Base-by-base conservation (phyloP, 2,888 invertebrate species). In the Drosophila buzzatii region DNA sequence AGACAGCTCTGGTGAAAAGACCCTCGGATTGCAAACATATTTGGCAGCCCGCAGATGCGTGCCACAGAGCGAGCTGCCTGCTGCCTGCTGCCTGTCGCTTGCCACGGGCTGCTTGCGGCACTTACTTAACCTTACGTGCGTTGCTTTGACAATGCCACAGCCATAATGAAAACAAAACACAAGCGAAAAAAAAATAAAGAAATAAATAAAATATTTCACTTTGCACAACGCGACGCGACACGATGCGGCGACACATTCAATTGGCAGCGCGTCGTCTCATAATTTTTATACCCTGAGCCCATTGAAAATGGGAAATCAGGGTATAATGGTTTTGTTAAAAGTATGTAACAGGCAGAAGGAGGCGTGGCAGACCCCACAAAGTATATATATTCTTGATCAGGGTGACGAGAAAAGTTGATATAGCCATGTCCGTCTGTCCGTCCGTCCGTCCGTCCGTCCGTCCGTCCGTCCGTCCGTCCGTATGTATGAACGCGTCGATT, bases 51-150 rank as follows among this genome's bases (percentile, higher is more conserved):
- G 68, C 41, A 73, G 74, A 73, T 76, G 63, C 79, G 79, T 76
- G 74, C 60, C 65, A 70, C 76, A 71, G 47, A 44, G 60, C 27
- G 27, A 27, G 27, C 27, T 27, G 27, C 27, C 27, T 6, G 27
- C 27, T 70, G 35, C 35, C 35, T 8, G 16, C 8, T 1, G 35
- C 70, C 8, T 1, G 14, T 67, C 27, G 64, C 59, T 39, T 49
- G 59, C 47, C 59, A 59, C 44, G 41, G 60, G 52, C 44, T 53
- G 47, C 23, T 58, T 66, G 56, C 58, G 68, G 79, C 73, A 81
- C 72, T 83, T 80, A 62, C 67, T 73, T 70, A 75, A 85, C 78
- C 69, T 65, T 82, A 73, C 77, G 73, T 82, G 83, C 67, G 61
- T 73, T 39, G 79, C 59, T 62, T 79, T 62, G 68, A 68, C 73